Evolutionary conservation across 1,140 invertebrate species (phyloP).

Genomic region (Sycophila sp.): DNA sequence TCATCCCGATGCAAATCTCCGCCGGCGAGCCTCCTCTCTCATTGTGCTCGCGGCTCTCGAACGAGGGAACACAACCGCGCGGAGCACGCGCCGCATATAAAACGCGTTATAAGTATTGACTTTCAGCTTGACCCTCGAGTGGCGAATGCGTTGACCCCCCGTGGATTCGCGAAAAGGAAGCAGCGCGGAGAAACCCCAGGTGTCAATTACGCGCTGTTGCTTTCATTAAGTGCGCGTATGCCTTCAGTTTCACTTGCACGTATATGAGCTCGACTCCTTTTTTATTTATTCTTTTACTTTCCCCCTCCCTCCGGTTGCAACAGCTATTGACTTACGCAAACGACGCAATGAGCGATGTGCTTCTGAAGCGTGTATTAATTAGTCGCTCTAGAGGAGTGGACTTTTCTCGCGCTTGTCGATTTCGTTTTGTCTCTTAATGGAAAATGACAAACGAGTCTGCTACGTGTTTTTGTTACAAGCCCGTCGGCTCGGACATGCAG

Average conservation of each 20-base stretch:
- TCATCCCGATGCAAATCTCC: background rate
- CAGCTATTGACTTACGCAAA: conserved; percentile 14
- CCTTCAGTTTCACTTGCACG: background rate
- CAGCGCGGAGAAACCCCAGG: background rate
- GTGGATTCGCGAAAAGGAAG: background rate
- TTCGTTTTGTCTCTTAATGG: too few species aligned
- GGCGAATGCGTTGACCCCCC: conserved; percentile 2
- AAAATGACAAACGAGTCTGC: too few species aligned
- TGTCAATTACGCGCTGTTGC: conserved; percentile 25
- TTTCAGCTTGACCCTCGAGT: conserved; percentile 13
- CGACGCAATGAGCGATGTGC: background rate
- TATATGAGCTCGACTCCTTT: too few species aligned
- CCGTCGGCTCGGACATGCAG: too few species aligned
- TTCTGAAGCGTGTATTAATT: background rate
- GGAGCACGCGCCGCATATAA: too few species aligned
- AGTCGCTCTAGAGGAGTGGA: too few species aligned
- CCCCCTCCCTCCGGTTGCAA: too few species aligned
- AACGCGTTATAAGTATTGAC: background rate
- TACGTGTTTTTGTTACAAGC: too few species aligned
- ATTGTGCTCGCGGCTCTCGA: background rate
- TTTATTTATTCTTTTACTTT: too few species aligned
- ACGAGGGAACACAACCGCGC: too few species aligned
- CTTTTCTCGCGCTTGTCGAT: too few species aligned
- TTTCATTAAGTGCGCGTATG: background rate
- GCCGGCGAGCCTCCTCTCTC: background rate